Base-by-base conservation (phyloP, 37 sponge, comb jelly and placozoan species). In the Eunapius fragilis region DNA sequence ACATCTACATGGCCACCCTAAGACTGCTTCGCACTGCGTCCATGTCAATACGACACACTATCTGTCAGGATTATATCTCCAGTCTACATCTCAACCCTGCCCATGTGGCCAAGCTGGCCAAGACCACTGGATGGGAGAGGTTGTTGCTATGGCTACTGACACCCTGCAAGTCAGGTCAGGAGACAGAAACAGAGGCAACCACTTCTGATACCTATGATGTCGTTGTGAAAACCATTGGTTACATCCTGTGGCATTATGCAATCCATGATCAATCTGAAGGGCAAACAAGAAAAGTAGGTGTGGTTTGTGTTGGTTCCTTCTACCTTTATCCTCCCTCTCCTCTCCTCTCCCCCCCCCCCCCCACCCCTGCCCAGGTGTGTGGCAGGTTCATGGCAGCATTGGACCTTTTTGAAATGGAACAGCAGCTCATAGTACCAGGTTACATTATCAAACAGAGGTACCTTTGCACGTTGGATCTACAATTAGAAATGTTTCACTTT, bases 71-170 rank as follows among this genome's bases (percentile, higher is more conserved):
- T 77, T n/a, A n/a, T n/a, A n/a, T n/a, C 84, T 93, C 50, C 75
- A 89, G 76, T 83, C 90, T 95, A 17, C 85, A 92, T 78, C 81
- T 84, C 78, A 89, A 87, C 9, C 90, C 95, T 31, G 26, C 67
- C 67, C 92, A 95, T 33, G 80, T 84, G 25, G 31, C 23, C 5
- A 81, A 86, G 37, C 84, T 95, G 31, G 41, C 80, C 2, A 22
- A 33, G 45, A 45, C 45, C 36, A 90, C 85, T 3, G 87, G 78
- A 31, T 95, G 95, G 95, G 92, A 89, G 78, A 74, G 49, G 71
- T 41, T 89, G 35, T 86, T 95, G 49, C 87, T 95, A 25, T 86
- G 89, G 84, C 84, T 92, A 7, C 90, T 95, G 13, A 91, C 82
- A 0, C 80, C 87, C 34, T 32, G 6, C 41, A 3, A 41, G 41